Evolutionary conservation across 2,113 vertebrate genomes (phyloP), one percentile per base, ranked within the genome.

Genomic region (Caranx ignobilis): DNA sequence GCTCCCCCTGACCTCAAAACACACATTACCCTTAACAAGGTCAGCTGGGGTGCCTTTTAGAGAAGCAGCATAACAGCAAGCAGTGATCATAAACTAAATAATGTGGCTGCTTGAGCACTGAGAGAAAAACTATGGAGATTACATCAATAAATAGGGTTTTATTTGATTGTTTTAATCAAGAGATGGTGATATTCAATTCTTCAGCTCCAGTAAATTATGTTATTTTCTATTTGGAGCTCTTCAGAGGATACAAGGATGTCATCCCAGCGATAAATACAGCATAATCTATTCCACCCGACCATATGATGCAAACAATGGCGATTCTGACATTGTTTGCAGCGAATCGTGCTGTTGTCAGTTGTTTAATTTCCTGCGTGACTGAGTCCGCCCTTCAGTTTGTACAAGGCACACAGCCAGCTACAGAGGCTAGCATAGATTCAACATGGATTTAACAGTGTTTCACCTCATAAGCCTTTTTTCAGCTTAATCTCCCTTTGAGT

Each of bases 391-490:
- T 57, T 15, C 67, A 67, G 86, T 81, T 81, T 81, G 77, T n/a
- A 59, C 31, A 41, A 81, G 81, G 87, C 89, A 89, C 78, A 59
- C 87, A 68, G 82, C 60, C 85, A 90, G 88, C 88, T 83, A 85
- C 66, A 73, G 76, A 86, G 84, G 84, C 89, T 80, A 90, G 83
- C 86, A 84, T 88, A 85, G 88, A 92, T 88, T 91, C 75, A 85
- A 90, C 87, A 83, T 26, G 75, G 91, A 86, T 92, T 91, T 85
- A 89, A 82, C 87, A 86, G 85, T 76, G 75, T 90, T 90, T 90
- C 84, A 89, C 89, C 91, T 91, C 88, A 86, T 88, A 89, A 93
- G 88, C 89, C 81, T 82, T 88, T 87, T 87, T 89, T 84, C 68
- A 81, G 83, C 74, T 77, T 88, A 92, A 92, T 93, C 90, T 85